Conservation (phyloP, 2,797 vertebrate species). For the Cichlasoma orientale region DNA sequence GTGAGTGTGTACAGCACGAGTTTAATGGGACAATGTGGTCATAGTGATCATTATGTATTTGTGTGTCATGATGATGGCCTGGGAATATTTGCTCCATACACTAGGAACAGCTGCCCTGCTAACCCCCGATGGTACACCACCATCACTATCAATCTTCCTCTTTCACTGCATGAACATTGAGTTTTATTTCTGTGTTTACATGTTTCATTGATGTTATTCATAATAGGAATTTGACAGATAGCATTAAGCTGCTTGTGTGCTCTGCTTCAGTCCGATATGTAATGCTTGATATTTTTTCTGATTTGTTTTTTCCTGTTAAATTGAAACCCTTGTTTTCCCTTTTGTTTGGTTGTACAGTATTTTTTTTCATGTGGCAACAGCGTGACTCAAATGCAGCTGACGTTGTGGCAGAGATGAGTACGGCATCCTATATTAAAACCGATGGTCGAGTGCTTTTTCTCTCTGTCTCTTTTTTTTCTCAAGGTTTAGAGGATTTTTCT, state of each 20-base stretch:
- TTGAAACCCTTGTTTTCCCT: constrained; percentile 27
- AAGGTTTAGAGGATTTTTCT: neutral
- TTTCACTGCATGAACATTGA: constrained; percentile 18
- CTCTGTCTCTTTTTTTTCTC: neutral
- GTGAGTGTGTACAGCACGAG: constrained; percentile 20
- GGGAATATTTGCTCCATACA: constrained; percentile 63
- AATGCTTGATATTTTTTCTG: constrained; percentile 8
- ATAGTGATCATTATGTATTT: constrained; percentile 61
- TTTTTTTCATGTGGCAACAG: constrained; percentile 42
- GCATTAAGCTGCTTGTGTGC: neutral
- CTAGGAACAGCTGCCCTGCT: constrained; percentile 51
- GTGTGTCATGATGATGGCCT: constrained; percentile 53
- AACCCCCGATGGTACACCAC: constrained; percentile 49
- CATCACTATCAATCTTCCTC: constrained; percentile 55
- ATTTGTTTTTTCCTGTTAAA: constrained; percentile 15
- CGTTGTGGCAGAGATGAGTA: constrained; percentile 31
- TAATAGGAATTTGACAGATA: neutral
- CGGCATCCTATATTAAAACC: constrained; percentile 5
- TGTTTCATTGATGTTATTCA: neutral
- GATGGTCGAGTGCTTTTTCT: neutral
- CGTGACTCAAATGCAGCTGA: constrained; percentile 56
- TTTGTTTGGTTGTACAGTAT: constrained; percentile 41
- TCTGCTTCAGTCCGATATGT: neutral
- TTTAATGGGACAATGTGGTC: constrained; percentile 37
- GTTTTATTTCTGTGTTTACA: neutral